Conservation (phyloP, 2,888 invertebrate species). For the Coelopa pilipes region DNA sequence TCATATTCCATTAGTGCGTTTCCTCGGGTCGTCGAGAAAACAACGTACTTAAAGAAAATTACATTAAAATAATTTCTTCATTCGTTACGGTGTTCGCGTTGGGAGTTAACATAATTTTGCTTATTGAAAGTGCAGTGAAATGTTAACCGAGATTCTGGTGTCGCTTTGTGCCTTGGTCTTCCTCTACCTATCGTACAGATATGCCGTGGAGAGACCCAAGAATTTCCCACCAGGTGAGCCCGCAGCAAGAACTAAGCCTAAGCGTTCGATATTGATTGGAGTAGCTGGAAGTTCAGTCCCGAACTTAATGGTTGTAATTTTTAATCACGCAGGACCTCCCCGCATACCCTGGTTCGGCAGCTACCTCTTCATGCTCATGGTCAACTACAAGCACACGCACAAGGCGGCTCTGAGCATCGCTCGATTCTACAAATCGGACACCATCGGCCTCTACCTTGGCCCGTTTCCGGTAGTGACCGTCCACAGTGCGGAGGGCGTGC, state of each 20-base stretch:
- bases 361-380: constrained; percentile 71
- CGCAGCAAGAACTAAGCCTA: constrained; percentile 3
- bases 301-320: neutral
- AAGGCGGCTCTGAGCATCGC: constrained; percentile 68
- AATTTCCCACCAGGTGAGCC: constrained; percentile 74
- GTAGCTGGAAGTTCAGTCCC: neutral
- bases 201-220: constrained; percentile 66
- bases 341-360: constrained; percentile 73
- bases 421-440: constrained; percentile 71
- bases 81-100: too few relatives aligned
- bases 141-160: constrained; percentile 63
- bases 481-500: constrained; percentile 70
- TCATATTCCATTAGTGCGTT: too few relatives aligned
- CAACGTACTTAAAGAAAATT: too few relatives aligned
- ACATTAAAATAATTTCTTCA: too few relatives aligned
- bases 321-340: constrained; percentile 69
- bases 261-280: neutral
- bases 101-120: too few relatives aligned
- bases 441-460: constrained; percentile 72
- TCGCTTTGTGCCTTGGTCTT: constrained; percentile 58
- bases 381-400: constrained; percentile 70
- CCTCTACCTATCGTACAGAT: constrained; percentile 63
- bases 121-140: too few relatives aligned
- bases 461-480: constrained; percentile 68
- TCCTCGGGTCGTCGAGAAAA: too few relatives aligned